phyloP scores from a whole-genome alignment of 1,140 invertebrate species.

The Reticulitermes speratus region DNA sequence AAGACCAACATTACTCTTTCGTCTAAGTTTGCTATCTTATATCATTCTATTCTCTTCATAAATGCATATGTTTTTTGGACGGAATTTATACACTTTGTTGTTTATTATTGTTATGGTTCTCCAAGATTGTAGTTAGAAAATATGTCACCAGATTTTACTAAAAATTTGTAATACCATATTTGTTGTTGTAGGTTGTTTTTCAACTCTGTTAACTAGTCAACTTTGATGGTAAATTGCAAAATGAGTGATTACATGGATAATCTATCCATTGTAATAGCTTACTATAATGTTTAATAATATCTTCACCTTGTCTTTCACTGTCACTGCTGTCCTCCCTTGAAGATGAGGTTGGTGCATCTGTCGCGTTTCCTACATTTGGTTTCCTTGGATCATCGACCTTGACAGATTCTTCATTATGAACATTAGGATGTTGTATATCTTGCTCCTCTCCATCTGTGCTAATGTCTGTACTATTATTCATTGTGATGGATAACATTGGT shows the following conservation, averaged over 20 bases:
- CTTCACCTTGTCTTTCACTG: constrained; percentile 39
- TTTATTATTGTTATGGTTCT: too few species aligned
- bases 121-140: too few species aligned
- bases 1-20: too few species aligned
- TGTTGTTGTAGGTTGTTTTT: too few species aligned
- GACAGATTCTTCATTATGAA: neutral
- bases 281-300: constrained; percentile 44
- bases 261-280: constrained; percentile 45
- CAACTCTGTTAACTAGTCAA: too few species aligned
- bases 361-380: neutral
- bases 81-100: too few species aligned
- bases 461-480: neutral
- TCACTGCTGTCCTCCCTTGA: constrained; percentile 21
- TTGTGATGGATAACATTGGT: neutral
- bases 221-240: neutral
- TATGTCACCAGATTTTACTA: too few species aligned
- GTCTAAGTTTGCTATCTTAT: too few species aligned
- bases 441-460: neutral
- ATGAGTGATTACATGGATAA: constrained; percentile 36
- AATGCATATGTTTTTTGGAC: too few species aligned
- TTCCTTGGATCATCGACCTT: too few species aligned
- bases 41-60: too few species aligned
- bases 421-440: neutral
- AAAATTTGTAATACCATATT: too few species aligned
- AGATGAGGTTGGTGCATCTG: neutral